Base-by-base conservation (phyloP, 2,797 vertebrate species). In the Margarornis squamiger region DNA sequence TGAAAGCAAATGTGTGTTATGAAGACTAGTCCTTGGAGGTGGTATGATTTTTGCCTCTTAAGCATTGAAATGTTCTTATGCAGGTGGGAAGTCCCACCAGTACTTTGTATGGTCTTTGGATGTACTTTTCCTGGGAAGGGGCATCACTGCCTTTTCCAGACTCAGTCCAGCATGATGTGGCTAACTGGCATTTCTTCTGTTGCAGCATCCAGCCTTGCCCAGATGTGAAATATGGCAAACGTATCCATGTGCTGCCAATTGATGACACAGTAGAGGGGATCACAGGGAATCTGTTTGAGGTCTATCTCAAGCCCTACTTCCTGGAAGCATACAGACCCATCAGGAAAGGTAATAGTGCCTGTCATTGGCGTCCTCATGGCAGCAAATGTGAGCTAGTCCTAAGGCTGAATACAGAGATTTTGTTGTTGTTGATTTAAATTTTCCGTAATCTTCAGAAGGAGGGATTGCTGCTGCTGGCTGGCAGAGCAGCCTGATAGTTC, bases 211-310 rank as follows among this genome's bases (percentile, higher is more conserved):
- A 99, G 92, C 99, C 99, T 27, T 99, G 99, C 94, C 99, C 99
- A 86, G 99, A 99, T 98, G 99, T 99, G 95, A 99, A 99, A 93
- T 99, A 99, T 0, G 99, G 99, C 89, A 99, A 99, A 97, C 99
- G 99, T 82, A 99, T 99, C 96, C 99, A 99, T 0, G 99, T 99
- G 65, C 97, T 99, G 38, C 99, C 99, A 17, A 99, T 99, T 54
- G 99, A 99, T 98, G 99, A 99, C 97, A 99, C 99, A 0, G 99
- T 99, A 92, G 99, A 99, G 96, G 99, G 99, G 91, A 99, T 99
- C 96, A 99, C 99, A 3, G 99, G 99, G 68, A 99, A 99, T 96
- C 97, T 99, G 82, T 99, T 99, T 97, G 99, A 99, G 97, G 99
- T 99, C 62, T 99, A 99, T 96, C 98, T 99, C 92, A 99, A 99